Conservation (phyloP, 2,113 vertebrate genomes). For the Leiothrix lutea region DNA sequence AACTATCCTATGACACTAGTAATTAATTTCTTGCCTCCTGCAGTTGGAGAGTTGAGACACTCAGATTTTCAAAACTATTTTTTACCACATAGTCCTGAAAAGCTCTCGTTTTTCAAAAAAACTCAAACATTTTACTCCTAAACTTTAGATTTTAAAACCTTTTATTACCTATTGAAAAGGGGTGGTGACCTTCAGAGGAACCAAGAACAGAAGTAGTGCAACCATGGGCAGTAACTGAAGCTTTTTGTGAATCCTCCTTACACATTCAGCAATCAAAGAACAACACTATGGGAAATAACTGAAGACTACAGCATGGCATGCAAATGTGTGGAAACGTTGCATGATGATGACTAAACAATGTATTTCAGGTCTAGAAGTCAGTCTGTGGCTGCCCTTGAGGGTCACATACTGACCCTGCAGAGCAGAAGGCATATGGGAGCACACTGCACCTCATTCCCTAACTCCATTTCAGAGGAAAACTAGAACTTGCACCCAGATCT, state of each 20-base stretch:
- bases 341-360: neutral
- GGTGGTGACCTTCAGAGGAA: neutral
- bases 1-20: neutral
- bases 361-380: neutral
- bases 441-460: rapidly evolving
- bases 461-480: neutral
- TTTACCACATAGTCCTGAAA: neutral
- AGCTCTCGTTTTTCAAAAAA: neutral
- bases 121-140: neutral
- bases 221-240: neutral
- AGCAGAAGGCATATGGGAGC: neutral
- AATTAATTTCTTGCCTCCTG: neutral
- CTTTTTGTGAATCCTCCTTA: neutral
- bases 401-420: neutral
- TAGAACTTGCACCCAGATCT: neutral
- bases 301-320: neutral
- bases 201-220: neutral
- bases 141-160: neutral
- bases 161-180: neutral
- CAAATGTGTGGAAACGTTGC: neutral
- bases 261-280: neutral
- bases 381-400: neutral
- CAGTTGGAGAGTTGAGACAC: neutral
- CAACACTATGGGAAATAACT: neutral
- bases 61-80: neutral